Base-by-base conservation (phyloP, 2,113 vertebrate genomes). In the Uria aalge region DNA sequence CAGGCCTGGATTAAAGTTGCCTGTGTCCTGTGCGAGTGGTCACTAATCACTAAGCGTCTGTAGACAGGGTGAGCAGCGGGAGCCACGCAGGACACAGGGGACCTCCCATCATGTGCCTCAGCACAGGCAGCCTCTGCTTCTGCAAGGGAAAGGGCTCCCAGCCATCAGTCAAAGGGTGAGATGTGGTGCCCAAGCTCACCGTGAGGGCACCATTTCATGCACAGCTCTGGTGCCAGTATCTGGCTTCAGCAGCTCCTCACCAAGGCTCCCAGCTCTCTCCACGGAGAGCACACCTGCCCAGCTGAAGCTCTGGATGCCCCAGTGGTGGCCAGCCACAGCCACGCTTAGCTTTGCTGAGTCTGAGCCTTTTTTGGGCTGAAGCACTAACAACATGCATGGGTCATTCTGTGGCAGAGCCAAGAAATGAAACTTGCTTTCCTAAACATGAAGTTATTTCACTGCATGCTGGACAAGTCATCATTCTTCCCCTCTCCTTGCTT, bases 51-150 rank as follows among this genome's bases (percentile, higher is more conserved):
- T 8, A 24, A n/a, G 20, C 2, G 32, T 57, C 56, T 78, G 41
- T 45, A 78, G 34, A 29, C 41, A 26, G 6, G 23, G 6, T 19
- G 60, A 74, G 11, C 22, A 77, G 50, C 0, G 0, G 29, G 20
- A 56, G 48, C 22, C 0, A 0, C 0, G 8, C 6, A 55, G 68
- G 43, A 64, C 32, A 52, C 0, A 0, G 43, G 26, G 7, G n/a
- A 57, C 12, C 16, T 50, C 48, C 41, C 3, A 1, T 26, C 47
- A 15, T 1, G 20, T 6, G 57, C 48, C 48, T n/a, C 43, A 67
- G 80, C 72, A 53, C 0, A 1, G 41, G 18, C 52, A 75, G 23
- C 47, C 41, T 73, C 21, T 0, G 1, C 17, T 32, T 8, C 71
- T 26, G 52, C 40, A 43, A 0, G 2, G 20, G 18, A 67, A 71